Evolutionary conservation across 2,888 invertebrate species (phyloP).

Genomic region (Amiota communis): DNA sequence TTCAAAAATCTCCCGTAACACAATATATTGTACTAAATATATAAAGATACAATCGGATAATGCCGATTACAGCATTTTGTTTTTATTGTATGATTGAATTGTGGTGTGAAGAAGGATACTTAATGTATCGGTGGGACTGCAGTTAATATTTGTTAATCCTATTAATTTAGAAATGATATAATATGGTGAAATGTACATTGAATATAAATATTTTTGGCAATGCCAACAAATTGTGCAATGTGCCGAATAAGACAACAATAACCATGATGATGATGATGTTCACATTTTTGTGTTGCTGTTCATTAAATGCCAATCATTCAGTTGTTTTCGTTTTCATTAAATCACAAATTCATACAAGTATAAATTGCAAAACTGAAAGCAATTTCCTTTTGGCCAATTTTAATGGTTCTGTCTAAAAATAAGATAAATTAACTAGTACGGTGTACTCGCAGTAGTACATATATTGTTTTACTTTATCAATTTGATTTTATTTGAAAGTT

Average conservation of each 20-base stretch:
- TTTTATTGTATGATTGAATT: too few species aligned
- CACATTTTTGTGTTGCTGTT: conserved; percentile 39
- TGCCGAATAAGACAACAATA: conserved; percentile 4
- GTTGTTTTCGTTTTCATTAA: conserved; percentile 37
- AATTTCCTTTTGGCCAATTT: conserved; percentile 33
- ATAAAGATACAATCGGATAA: too few species aligned
- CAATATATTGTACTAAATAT: too few species aligned
- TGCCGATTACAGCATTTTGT: too few species aligned
- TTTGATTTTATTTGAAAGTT: not conserved
- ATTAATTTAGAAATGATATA: conserved; percentile 45
- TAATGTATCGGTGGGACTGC: not conserved
- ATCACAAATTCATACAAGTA: not conserved
- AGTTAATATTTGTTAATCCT: conserved; percentile 1
- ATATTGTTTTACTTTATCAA: too few species aligned
- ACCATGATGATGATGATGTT: not conserved
- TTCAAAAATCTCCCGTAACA: too few species aligned
- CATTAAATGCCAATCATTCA: conserved; percentile 47
- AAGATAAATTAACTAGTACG: too few species aligned
- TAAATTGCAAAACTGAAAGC: conserved; percentile 13
- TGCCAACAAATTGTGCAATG: conserved; percentile 45
- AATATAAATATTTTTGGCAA: conserved; percentile 45
- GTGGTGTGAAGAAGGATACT: too few species aligned
- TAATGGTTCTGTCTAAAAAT: not conserved
- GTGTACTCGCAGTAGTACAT: too few species aligned
- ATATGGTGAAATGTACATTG: conserved; percentile 42